A percentile compares a stretch with the other conserved stretches of the same genome.
Evolutionary conservation across 1,140 invertebrate genomes (phyloP).

Genomic region (Drosophila repleta): DNA sequence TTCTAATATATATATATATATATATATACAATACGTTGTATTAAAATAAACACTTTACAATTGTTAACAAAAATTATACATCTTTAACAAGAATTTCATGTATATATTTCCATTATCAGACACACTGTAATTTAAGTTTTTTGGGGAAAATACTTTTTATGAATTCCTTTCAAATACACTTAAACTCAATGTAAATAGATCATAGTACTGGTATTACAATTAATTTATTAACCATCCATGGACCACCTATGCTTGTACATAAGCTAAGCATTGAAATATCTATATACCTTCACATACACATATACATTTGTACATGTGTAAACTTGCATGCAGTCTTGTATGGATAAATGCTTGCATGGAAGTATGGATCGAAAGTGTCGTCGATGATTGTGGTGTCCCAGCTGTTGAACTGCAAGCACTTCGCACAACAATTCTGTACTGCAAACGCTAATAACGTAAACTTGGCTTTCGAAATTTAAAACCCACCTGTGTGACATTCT

Average conservation of each 20-base stretch:
- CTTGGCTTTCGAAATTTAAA: conserved; percentile 56
- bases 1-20: not conserved
- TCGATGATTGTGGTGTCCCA: conserved; percentile 35
- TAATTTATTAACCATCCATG: conserved; percentile 1
- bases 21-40: not conserved
- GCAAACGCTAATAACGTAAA: conserved; percentile 44
- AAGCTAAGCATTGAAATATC: conserved; percentile 10
- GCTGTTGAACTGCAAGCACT: conserved; percentile 21
- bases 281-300: not conserved
- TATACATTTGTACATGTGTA: not conserved
- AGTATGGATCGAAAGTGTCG: conserved; percentile 7
- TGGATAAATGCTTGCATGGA: conserved; percentile 3
- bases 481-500: conserved; percentile 76
- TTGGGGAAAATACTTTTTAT: conserved; percentile 6
- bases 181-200: conserved; percentile 19
- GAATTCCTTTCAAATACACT: not conserved
- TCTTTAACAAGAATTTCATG: conserved; percentile 2
- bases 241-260: conserved; percentile 2
- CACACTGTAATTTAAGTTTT: conserved; percentile 59
- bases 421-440: conserved; percentile 27
- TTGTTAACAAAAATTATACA: not conserved
- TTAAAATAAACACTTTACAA: not conserved
- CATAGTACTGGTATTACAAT: not conserved
- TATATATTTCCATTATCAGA: conserved; percentile 59
- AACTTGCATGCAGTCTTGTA: conserved; percentile 4